A percentile compares a stretch with the other conserved stretches of the same genome.
These are phyloP conservation scores for Ceyx cyanopectus DNA, from an alignment of 2,113 vertebrate genomes.

Conservation along the genomic window DNA sequence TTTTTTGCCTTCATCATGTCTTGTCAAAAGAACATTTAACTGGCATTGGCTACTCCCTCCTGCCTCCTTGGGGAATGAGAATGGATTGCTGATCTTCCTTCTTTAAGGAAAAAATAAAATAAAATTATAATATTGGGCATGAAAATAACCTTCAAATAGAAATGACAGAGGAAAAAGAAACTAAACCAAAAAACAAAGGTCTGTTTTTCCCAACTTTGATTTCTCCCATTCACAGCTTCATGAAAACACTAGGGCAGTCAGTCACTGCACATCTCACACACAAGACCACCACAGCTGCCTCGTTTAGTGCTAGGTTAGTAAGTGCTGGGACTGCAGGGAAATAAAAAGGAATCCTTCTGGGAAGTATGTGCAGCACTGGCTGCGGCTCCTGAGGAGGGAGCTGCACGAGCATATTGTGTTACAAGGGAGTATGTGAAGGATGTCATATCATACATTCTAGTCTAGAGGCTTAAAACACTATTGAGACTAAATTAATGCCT, in stretches of 20 bases:
- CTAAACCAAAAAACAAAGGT: rapidly evolving
- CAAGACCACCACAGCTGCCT: rapidly evolving
- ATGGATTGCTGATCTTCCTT: neutral
- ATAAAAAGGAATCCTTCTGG: neutral
- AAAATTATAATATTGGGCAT: neutral
- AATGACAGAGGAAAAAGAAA: neutral
- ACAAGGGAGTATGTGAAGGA: neutral
- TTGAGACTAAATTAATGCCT: neutral
- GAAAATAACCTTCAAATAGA: slow-evolving; percentile 1
- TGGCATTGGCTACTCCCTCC: neutral
- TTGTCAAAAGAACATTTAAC: neutral
- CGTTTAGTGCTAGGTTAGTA: neutral
- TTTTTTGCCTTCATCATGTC: neutral
- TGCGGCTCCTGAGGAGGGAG: neutral
- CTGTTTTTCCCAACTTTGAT: neutral
- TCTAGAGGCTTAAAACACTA: neutral
- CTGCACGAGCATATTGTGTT: neutral
- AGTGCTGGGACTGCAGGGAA: neutral
- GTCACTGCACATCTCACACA: rapidly evolving
- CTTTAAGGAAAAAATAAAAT: neutral
- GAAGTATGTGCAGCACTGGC: neutral
- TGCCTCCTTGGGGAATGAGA: rapidly evolving
- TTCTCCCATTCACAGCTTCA: neutral
- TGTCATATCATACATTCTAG: neutral
- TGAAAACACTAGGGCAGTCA: neutral